These are phyloP conservation scores for Eristalinus aeneus DNA, from an alignment of 2,888 invertebrate genomes.

Conservation along the genomic window DNA sequence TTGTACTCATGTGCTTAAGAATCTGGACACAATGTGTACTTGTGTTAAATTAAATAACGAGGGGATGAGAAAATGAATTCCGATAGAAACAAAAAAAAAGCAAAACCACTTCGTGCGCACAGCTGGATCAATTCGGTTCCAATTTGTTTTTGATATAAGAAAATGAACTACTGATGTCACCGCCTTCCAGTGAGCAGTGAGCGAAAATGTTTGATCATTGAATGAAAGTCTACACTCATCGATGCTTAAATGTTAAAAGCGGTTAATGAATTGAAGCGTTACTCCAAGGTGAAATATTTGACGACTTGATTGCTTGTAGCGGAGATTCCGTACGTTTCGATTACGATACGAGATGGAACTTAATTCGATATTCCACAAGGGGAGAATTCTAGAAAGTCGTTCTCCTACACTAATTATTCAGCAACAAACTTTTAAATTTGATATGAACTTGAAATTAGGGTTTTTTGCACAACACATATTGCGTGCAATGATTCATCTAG, in stretches of 20 bases:
- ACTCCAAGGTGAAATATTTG: neutral
- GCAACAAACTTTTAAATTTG: no score
- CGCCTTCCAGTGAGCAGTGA: neutral
- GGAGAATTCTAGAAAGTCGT: neutral
- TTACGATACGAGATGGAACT: neutral
- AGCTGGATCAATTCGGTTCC: neutral
- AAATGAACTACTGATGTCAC: neutral
- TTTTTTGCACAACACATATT: no score
- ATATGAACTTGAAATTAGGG: neutral
- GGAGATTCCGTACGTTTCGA: neutral
- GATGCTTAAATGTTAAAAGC: neutral
- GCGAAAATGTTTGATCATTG: neutral
- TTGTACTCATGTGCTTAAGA: neutral
- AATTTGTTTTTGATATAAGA: neutral
- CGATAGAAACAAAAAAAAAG: neutral
- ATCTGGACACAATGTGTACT: neutral
- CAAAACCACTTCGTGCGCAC: neutral
- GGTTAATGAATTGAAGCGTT: no score
- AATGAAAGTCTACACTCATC: neutral
- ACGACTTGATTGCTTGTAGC: neutral
- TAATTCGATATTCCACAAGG: neutral
- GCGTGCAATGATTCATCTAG: neutral
- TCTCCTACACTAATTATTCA: no score
- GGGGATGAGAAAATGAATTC: neutral
- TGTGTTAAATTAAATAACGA: neutral